These are phyloP conservation scores for Cheilosia grossa DNA, from an alignment of 2,888 invertebrate species.

Conservation along the genomic window DNA sequence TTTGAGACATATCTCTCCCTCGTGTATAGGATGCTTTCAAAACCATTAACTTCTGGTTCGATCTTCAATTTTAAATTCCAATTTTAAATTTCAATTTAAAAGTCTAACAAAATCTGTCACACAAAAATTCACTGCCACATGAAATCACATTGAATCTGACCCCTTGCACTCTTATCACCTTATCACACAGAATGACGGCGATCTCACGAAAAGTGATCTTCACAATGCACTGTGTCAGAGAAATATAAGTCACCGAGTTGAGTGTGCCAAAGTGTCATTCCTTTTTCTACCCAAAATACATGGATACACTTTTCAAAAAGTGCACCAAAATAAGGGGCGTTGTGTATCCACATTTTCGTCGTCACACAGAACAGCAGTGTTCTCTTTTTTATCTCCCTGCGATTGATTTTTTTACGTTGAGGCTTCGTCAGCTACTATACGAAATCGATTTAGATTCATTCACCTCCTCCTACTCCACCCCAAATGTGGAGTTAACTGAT, in stretches of 20 bases:
- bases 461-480: constrained; percentile 22
- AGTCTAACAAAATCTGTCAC: not conserved
- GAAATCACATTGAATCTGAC: constrained; percentile 9
- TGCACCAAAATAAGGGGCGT: constrained; percentile 23
- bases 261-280: not conserved
- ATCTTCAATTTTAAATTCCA: not conserved
- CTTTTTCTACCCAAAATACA: not conserved
- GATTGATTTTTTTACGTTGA: constrained; percentile 27
- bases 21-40: too few relatives aligned
- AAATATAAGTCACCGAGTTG: not conserved
- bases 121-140: not conserved
- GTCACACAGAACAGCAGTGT: not conserved
- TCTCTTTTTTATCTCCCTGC: not conserved
- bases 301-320: not conserved
- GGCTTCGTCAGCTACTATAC: constrained; percentile 12
- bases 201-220: not conserved
- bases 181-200: not conserved
- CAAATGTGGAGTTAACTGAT: constrained; percentile 48
- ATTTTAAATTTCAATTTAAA: not conserved
- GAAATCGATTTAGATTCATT: constrained; percentile 26
- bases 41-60: rapidly evolving
- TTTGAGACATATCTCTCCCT: too few relatives aligned
- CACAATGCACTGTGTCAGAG: not conserved
- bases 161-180: not conserved
- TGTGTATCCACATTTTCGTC: not conserved